phyloP scores from a whole-genome alignment of 23 tunicate genomes.

The Styela clava region DNA sequence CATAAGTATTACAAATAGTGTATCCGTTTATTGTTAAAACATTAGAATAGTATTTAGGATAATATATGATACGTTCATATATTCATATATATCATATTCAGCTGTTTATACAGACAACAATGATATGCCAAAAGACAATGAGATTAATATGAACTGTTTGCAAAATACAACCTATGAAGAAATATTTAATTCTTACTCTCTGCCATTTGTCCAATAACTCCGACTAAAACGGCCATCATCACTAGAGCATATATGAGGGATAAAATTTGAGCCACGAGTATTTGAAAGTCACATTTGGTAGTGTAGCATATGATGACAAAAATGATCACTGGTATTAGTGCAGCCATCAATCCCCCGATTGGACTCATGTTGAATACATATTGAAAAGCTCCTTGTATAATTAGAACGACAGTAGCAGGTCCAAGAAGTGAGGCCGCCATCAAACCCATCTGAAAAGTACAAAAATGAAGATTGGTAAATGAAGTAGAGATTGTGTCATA shows the following conservation, averaged over 20 bases:
- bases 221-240: slow-evolving; percentile 87
- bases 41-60: no score
- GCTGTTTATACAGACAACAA: no score
- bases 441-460: slow-evolving; percentile 61
- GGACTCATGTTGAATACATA: slow-evolving; percentile 59
- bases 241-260: slow-evolving; percentile 76
- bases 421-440: slow-evolving; percentile 77
- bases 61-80: no score
- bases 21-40: no score
- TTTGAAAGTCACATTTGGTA: slow-evolving; percentile 52
- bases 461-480: no score
- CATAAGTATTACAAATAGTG: no score
- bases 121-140: no score
- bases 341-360: slow-evolving; percentile 47
- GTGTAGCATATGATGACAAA: slow-evolving; percentile 78
- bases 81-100: no score
- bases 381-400: slow-evolving; percentile 69
- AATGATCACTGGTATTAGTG: slow-evolving; percentile 73
- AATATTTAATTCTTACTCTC: no score
- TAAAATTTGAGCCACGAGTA: slow-evolving; percentile 67
- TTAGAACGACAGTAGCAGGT: slow-evolving; percentile 78
- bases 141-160: no score
- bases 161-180: no score
- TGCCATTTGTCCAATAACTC: slow-evolving; percentile 70
- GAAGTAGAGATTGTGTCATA: no score